These are phyloP conservation scores for Drosophila austrosaltans DNA, from an alignment of 2,888 invertebrate genomes.

Conservation along the genomic window DNA sequence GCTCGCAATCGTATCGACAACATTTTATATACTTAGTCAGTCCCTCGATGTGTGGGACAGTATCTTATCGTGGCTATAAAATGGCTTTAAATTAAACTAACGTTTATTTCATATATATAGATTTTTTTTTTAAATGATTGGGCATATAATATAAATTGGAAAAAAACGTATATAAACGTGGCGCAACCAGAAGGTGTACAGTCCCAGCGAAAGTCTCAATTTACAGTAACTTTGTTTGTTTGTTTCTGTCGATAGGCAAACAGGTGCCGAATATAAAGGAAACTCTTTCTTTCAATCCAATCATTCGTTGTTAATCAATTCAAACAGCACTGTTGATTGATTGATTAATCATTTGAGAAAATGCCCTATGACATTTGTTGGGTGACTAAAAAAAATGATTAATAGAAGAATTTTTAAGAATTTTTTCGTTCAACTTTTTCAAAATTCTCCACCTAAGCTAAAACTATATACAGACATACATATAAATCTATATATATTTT, in stretches of 20 bases:
- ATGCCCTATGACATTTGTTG: constrained; percentile 4
- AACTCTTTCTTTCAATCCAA: neutral
- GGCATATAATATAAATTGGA: constrained; percentile 63
- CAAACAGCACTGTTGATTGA: constrained; percentile 2
- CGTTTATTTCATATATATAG: constrained; percentile 18
- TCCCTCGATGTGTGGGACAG: constrained; percentile 18
- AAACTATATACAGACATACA: too few relatives aligned
- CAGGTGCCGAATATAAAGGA: constrained; percentile 29
- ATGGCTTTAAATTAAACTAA: constrained; percentile 66
- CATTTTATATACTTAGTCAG: constrained; percentile 37
- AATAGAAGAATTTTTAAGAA: neutral
- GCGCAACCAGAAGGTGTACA: constrained; percentile 30
- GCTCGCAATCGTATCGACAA: constrained; percentile 28
- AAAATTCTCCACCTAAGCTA: neutral
- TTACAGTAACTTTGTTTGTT: neutral
- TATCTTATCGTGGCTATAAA: constrained; percentile 64
- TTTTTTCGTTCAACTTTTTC: neutral
- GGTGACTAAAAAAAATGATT: neutral
- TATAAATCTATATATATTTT: neutral
- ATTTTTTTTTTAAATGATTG: constrained; percentile 25
- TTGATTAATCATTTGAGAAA: constrained; percentile 12
- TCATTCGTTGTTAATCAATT: neutral
- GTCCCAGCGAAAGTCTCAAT: constrained; percentile 28
- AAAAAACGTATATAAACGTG: constrained; percentile 50
- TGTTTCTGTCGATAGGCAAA: neutral